These are phyloP conservation scores for Varecia variegata DNA, from an alignment of 2,797 vertebrate species.

Conservation along the genomic window DNA sequence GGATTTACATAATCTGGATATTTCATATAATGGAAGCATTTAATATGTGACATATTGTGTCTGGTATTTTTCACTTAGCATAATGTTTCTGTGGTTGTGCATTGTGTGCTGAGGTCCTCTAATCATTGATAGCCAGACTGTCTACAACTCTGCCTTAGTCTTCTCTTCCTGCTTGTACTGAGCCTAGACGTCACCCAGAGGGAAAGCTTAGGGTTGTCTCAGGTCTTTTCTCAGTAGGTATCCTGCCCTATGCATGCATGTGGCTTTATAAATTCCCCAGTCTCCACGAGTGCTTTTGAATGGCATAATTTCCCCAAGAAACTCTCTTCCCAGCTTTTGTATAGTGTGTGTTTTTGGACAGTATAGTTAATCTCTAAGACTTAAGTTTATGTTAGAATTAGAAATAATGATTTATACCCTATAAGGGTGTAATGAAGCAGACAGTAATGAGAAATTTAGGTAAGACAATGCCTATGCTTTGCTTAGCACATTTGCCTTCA, in stretches of 20 bases:
- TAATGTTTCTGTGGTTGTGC: background rate
- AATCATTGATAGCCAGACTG: background rate
- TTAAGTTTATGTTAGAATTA: background rate
- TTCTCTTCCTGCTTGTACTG: background rate
- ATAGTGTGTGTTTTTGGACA: background rate
- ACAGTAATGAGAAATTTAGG: background rate
- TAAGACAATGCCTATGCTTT: background rate
- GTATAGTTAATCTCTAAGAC: background rate
- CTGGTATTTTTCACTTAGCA: background rate
- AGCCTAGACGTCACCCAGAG: background rate
- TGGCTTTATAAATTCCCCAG: background rate
- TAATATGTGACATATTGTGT: background rate
- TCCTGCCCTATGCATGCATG: background rate
- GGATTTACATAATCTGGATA: background rate
- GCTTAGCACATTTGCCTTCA: background rate
- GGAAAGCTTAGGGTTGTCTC: background rate
- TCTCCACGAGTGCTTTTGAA: background rate
- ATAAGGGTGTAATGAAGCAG: background rate
- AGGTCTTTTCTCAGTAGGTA: background rate
- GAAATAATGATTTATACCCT: background rate
- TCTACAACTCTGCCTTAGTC: background rate
- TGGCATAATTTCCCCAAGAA: background rate
- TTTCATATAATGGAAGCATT: background rate
- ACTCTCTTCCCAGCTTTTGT: background rate
- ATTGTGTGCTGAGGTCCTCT: background rate